Evolutionary conservation across 2,113 vertebrate species (phyloP).

Genomic region (Dicaeum eximium): DNA sequence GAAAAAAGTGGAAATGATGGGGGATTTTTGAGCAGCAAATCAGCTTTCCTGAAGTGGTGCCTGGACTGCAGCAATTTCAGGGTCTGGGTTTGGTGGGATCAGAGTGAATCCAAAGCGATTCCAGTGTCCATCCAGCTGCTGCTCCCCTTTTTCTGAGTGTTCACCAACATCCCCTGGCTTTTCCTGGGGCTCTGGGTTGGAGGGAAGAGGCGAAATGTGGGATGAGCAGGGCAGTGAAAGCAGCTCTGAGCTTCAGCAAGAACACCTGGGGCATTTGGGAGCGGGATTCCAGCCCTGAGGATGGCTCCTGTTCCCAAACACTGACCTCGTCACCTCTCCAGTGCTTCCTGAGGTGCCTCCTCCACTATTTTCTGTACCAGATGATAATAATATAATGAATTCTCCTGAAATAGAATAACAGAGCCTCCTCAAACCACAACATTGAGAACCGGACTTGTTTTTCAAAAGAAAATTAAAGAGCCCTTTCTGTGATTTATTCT

Average conservation of each 20-base stretch:
- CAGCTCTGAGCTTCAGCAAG: background rate
- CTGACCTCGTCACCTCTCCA: background rate
- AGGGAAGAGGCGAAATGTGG: background rate
- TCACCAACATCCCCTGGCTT: background rate
- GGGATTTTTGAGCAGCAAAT: background rate
- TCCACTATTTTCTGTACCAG: background rate
- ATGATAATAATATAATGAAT: background rate
- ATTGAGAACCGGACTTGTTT: background rate
- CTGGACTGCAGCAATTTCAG: background rate
- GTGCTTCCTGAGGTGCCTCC: background rate
- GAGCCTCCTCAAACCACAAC: constrained; percentile 42
- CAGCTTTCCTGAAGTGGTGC: background rate
- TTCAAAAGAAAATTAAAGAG: background rate
- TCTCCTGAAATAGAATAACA: constrained; percentile 1
- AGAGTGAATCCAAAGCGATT: background rate
- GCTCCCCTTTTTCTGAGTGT: background rate
- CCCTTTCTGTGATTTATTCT: background rate
- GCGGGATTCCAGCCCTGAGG: accelerated
- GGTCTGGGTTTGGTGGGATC: background rate
- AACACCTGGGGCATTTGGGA: background rate
- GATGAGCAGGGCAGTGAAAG: background rate
- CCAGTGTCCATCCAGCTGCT: background rate
- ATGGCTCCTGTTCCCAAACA: background rate
- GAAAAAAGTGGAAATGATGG: accelerated
- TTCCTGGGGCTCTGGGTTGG: background rate